Evolutionary conservation across 2,888 invertebrate genomes (phyloP).

Genomic region (Cosmopolites sordidus): DNA sequence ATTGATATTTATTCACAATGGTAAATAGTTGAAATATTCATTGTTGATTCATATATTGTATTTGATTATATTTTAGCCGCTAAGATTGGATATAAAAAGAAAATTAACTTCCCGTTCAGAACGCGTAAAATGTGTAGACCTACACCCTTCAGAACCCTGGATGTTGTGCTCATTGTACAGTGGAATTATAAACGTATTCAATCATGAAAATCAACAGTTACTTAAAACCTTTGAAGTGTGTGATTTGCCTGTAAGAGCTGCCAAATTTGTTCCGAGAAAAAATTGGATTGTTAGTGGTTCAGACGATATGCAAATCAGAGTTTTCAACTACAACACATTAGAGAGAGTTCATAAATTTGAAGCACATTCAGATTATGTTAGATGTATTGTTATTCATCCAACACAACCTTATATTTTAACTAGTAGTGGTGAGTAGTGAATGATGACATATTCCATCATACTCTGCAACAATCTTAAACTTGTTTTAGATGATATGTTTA

Average conservation of each 20-base stretch:
- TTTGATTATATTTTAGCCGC: slow-evolving; percentile 60
- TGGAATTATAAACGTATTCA: slow-evolving; percentile 99
- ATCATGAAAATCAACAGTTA: slow-evolving; percentile 90
- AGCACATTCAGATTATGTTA: slow-evolving; percentile 97
- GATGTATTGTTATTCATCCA: slow-evolving; percentile 95
- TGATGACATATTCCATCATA: neutral
- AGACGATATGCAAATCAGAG: slow-evolving; percentile 90
- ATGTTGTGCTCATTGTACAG: slow-evolving; percentile 97
- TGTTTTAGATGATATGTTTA: slow-evolving; percentile 88
- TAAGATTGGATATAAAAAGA: slow-evolving; percentile 96
- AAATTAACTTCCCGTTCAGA: slow-evolving; percentile 96
- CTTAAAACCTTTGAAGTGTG: slow-evolving; percentile 91
- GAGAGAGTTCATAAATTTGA: slow-evolving; percentile 95
- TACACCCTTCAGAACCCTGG: slow-evolving; percentile 98
- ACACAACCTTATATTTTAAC: slow-evolving; percentile 96
- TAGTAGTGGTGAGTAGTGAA: slow-evolving; percentile 76
- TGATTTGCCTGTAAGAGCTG: slow-evolving; percentile 92
- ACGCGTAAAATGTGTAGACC: slow-evolving; percentile 95
- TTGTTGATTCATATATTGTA: no score
- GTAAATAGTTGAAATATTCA: slow-evolving; percentile 6
- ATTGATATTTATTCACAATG: slow-evolving; percentile 6
- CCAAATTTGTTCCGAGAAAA: slow-evolving; percentile 94
- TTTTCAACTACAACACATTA: slow-evolving; percentile 98
- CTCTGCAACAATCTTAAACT: neutral
- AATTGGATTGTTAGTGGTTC: slow-evolving; percentile 99